These are phyloP conservation scores for Drosophila busckii DNA, from an alignment of 1,140 invertebrate genomes.

Conservation along the genomic window DNA sequence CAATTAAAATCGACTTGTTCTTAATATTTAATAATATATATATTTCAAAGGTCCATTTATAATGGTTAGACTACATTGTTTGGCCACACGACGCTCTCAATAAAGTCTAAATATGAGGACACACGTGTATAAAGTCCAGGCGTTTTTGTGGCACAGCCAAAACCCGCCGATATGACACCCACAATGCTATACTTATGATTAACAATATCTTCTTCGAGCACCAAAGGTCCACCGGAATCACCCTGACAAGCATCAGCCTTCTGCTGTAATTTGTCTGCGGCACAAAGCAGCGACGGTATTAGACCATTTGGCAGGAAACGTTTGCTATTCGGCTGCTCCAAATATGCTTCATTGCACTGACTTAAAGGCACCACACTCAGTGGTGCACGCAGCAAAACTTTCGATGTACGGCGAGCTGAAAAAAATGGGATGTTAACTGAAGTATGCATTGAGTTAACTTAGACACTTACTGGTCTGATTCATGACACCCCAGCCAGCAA, in stretches of 20 bases:
- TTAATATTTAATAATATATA: conserved; percentile 18
- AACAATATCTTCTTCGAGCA: conserved; percentile 63
- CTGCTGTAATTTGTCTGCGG: conserved; percentile 80
- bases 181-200: conserved; percentile 51
- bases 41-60: conserved; percentile 6
- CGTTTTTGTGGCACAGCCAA: conserved; percentile 82
- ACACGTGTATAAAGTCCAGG: conserved; percentile 85
- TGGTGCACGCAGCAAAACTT: conserved; percentile 53
- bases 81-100: conserved; percentile 83
- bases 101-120: conserved; percentile 82
- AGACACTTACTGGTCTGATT: conserved; percentile 58
- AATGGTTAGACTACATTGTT: conserved; percentile 5
- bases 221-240: conserved; percentile 85
- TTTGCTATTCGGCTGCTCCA: conserved; percentile 6
- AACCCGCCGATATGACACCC: conserved; percentile 85
- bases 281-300: conserved; percentile 80
- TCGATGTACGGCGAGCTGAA: conserved; percentile 38
- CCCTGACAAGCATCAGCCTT: conserved; percentile 82
- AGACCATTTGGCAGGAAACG: conserved; percentile 38
- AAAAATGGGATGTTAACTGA: background rate
- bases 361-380: conserved; percentile 39
- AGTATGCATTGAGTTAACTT: background rate
- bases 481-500: conserved; percentile 63
- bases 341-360: conserved; percentile 35
- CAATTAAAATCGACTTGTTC: conserved; percentile 26